Percentiles rank a stretch among this genome's conserved stretches.
phyloP scores from a whole-genome alignment of 1,140 invertebrate genomes.

The Elysia chlorotica region DNA sequence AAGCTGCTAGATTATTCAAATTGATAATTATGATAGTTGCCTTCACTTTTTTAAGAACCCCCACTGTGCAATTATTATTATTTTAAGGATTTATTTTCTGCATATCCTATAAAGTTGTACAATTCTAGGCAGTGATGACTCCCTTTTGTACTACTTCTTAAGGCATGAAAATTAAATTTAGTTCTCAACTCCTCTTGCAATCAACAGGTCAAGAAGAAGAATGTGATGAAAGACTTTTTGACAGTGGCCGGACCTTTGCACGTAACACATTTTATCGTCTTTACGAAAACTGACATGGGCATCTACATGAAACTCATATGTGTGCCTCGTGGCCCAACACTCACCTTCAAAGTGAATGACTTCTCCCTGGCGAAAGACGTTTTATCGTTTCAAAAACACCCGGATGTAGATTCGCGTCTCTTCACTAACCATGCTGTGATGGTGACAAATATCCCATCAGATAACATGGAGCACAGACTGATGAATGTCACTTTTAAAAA shows the following conservation, averaged over 20 bases:
- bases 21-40: too few species aligned
- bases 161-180: too few species aligned
- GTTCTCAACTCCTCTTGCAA: too few species aligned
- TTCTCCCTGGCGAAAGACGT: constrained; percentile 87
- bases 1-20: not conserved
- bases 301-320: constrained; percentile 81
- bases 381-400: constrained; percentile 80
- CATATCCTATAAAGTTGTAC: too few species aligned
- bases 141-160: too few species aligned
- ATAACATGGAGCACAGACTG: constrained; percentile 80
- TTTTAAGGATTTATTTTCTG: too few species aligned
- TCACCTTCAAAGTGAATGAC: constrained; percentile 82
- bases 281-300: constrained; percentile 81
- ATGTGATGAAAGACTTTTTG: constrained; percentile 91
- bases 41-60: too few species aligned
- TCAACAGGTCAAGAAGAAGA: constrained; percentile 80
- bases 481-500: constrained; percentile 97
- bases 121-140: too few species aligned
- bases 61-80: too few species aligned
- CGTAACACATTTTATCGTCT: constrained; percentile 86
- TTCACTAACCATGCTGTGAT: constrained; percentile 87
- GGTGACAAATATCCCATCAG: constrained; percentile 90
- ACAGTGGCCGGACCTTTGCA: constrained; percentile 85
- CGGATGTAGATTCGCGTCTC: constrained; percentile 71
- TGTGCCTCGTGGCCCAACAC: constrained; percentile 74